Evolutionary conservation across 2,888 invertebrate species (phyloP).

Genomic region (Nebria salina): DNA sequence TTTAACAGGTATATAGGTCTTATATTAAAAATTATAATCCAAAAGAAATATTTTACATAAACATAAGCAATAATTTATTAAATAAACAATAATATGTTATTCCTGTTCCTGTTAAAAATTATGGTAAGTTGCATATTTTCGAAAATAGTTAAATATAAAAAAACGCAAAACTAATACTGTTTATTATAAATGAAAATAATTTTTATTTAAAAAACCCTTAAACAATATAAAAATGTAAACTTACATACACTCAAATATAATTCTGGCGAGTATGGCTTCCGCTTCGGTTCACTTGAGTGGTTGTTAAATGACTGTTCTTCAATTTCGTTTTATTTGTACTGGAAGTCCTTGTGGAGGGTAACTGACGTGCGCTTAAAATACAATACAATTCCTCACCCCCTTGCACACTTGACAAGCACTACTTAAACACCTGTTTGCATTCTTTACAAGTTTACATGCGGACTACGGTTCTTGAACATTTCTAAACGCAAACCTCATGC

Average conservation of each 20-base stretch:
- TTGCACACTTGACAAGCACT: constrained; percentile 23
- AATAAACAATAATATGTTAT: no score
- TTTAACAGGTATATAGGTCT: no score
- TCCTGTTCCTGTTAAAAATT: no score
- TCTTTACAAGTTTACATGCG: constrained; percentile 3
- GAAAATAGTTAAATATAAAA: no score
- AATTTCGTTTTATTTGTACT: constrained; percentile 28
- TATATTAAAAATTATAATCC: no score
- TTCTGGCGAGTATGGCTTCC: neutral
- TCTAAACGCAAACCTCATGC: constrained; percentile 15
- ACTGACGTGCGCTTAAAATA: constrained; percentile 28
- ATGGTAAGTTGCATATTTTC: no score
- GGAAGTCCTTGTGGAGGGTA: constrained; percentile 25
- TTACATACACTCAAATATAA: neutral
- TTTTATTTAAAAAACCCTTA: neutral
- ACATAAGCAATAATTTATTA: no score
- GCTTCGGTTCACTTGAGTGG: constrained; percentile 9
- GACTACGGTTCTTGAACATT: neutral
- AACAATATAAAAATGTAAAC: neutral
- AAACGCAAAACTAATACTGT: no score
- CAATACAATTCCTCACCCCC: constrained; percentile 24
- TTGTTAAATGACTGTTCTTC: constrained; percentile 32
- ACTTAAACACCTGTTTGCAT: constrained; percentile 42
- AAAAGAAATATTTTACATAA: no score
- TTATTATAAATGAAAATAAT: constrained; percentile 9